A percentile compares a stretch with the other conserved stretches of the same genome.
phyloP scores from a whole-genome alignment of 2,797 vertebrate genomes.

The Allobates femoralis region DNA sequence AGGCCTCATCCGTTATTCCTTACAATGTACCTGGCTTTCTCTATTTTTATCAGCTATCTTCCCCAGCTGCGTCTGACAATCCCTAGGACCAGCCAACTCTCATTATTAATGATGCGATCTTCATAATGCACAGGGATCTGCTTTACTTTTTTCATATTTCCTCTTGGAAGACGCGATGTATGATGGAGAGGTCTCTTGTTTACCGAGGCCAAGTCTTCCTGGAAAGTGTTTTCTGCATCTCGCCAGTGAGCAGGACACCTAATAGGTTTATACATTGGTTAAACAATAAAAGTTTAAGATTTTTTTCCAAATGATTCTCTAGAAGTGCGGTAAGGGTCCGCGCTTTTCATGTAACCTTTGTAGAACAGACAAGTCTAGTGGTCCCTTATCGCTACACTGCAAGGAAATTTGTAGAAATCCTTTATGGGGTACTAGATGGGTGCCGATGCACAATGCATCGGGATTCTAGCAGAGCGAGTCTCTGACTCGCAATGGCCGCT shows the following conservation, averaged over 20 bases:
- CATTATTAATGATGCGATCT: constrained; percentile 47
- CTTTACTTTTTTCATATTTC: constrained; percentile 34
- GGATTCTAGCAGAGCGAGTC: too few species aligned
- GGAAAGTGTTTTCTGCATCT: constrained; percentile 33
- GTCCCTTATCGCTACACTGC: not conserved
- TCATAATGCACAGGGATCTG: constrained; percentile 34
- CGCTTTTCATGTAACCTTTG: not conserved
- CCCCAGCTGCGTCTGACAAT: constrained; percentile 46
- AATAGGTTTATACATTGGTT: not conserved
- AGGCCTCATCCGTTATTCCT: constrained; percentile 24
- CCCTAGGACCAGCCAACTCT: constrained; percentile 20
- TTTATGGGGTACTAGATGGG: too few species aligned
- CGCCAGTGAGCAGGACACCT: constrained; percentile 21
- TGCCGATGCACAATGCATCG: too few species aligned
- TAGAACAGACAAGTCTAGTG: not conserved
- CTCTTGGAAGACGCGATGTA: constrained; percentile 44
- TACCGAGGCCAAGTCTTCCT: constrained; percentile 43
- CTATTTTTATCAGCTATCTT: constrained; percentile 41
- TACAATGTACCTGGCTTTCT: constrained; percentile 39
- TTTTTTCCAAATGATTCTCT: constrained; percentile 12
- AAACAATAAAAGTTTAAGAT: not conserved
- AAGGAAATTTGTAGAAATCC: not conserved
- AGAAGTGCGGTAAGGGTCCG: not conserved
- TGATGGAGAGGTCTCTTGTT: constrained; percentile 56
- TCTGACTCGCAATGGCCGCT: too few species aligned